Evolutionary conservation across 2,888 invertebrate species (phyloP), one percentile per base, ranked within the genome.

Genomic region (Hirudinaria manillensis): DNA sequence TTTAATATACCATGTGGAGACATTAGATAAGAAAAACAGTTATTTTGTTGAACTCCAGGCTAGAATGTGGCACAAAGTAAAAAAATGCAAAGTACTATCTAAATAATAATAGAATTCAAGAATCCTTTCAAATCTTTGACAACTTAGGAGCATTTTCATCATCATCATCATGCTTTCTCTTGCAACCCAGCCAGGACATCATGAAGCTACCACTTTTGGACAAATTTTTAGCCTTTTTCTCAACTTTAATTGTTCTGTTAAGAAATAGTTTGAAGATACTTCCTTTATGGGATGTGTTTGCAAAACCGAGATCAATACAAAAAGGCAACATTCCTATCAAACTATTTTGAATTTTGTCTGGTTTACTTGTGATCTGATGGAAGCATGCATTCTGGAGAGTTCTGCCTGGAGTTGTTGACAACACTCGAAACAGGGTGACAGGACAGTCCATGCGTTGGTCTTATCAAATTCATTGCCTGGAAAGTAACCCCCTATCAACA

Each of bases 351-450:
- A 21, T 24, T 3, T 4, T 7, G 3, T 61, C 61, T 61, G 24
- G 6, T 1, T 61, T 29, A 68, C 68, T 68, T 34, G n/a, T n/a
- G 68, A 36, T 68, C 68, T 16, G 32, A 29, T 32, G 68, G 34
- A 1, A 68, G 36, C 16, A 68, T 36, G 13, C 68, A 68, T 34
- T 68, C 13, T n/a, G 36, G 34, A n/a, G 68, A 68, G 21, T 68
- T 68, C 34, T 68, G 34, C 36, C 13, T 68, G 29, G 68, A 34
- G n/a, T 68, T 68, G 68, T 68, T 68, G 68, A 68, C 68, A 24
- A n/a, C 4, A 32, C 3, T 34, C 13, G 68, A 68, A 10, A 68
- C 68, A 32, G 34, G 32, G n/a, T 68, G 68, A 34, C 68, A 68
- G 32, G 36, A n/a, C 10, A 68, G 32, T 7, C 68, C 16, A 7